A percentile compares a stretch with the other conserved stretches of the same genome.
Conservation (phyloP, 2,113 vertebrate species). For the mouse (Mus musculus) region GRCm39 chr5:79039501-79040000, state of each 20-base stretch:
- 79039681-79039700: conserved; percentile 48
- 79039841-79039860: neutral
- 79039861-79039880: neutral
- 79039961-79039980: neutral
- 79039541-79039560: neutral
- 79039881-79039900: neutral
- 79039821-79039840: neutral
- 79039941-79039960: neutral
- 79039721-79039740: neutral
- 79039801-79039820: neutral
- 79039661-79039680: neutral
- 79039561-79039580: neutral
- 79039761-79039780: neutral
- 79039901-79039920: neutral
- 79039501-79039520: neutral
- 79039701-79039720: neutral
- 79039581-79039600: conserved; percentile 7
- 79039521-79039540: neutral
- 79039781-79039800: neutral
- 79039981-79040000: neutral
- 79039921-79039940: neutral
- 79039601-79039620: neutral
- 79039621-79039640: neutral
- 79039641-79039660: conserved; percentile 43
- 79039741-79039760: neutral